A percentile compares a stretch with the other conserved stretches of the same genome.
These are phyloP conservation scores for Sebastes aleutianus DNA, from an alignment of 2,797 vertebrate species.

Conservation along the genomic window DNA sequence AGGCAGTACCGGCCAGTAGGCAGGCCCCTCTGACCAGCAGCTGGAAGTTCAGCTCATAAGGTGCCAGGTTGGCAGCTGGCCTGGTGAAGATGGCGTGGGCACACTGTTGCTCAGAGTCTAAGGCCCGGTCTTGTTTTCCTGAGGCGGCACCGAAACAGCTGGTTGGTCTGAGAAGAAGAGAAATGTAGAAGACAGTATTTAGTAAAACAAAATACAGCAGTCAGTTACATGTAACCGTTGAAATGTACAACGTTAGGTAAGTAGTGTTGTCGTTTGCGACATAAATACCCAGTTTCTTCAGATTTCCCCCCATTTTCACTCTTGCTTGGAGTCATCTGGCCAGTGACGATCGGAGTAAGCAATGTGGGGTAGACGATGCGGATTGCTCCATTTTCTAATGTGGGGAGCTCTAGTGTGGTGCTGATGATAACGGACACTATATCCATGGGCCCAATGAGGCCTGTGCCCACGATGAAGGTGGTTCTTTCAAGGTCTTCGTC, in stretches of 20 bases:
- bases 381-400: slow-evolving; percentile 90
- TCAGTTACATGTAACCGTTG: neutral
- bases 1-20: slow-evolving; percentile 89
- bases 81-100: slow-evolving; percentile 85
- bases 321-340: slow-evolving; percentile 71
- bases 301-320: slow-evolving; percentile 88
- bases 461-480: slow-evolving; percentile 89
- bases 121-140: slow-evolving; percentile 77
- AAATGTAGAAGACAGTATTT: neutral
- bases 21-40: slow-evolving; percentile 96
- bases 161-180: slow-evolving; percentile 81
- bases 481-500: slow-evolving; percentile 90
- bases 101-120: slow-evolving; percentile 76
- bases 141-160: slow-evolving; percentile 88
- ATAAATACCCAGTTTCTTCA: slow-evolving; percentile 84
- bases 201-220: neutral
- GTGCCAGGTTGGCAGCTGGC: slow-evolving; percentile 86
- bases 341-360: slow-evolving; percentile 84
- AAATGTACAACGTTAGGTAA: neutral
- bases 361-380: slow-evolving; percentile 86
- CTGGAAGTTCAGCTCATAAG: slow-evolving; percentile 93
- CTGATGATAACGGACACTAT: slow-evolving; percentile 88
- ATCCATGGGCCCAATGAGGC: slow-evolving; percentile 86
- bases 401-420: slow-evolving; percentile 90
- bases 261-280: neutral